Conservation (phyloP, 2,888 invertebrate species). For the Crocallis elinguaria region DNA sequence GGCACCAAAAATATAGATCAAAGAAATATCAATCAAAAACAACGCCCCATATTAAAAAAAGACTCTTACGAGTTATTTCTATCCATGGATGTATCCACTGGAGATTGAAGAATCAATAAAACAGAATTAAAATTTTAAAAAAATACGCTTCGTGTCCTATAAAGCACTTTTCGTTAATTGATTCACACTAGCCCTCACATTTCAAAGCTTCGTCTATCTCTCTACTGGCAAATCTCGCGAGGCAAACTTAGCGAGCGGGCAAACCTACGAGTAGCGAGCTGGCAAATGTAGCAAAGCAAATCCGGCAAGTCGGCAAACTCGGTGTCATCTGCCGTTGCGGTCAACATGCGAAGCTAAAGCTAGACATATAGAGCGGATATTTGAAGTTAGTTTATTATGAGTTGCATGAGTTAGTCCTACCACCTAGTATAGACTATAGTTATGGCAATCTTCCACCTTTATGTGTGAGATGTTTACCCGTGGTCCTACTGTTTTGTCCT, state of each 20-base stretch:
- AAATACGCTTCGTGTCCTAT: neutral
- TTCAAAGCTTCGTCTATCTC: constrained; percentile 1
- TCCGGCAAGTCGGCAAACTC: neutral
- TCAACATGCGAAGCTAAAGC: neutral
- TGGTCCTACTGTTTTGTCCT: too few species aligned
- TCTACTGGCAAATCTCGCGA: constrained; percentile 2
- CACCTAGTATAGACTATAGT: too few species aligned
- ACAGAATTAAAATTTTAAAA: neutral
- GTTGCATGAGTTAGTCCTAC: too few species aligned
- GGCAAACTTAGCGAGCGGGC: constrained; percentile 3
- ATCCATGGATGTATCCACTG: neutral
- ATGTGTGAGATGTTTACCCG: too few species aligned
- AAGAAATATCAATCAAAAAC: too few species aligned
- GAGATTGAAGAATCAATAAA: neutral
- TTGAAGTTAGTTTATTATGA: too few species aligned
- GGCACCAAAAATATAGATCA: too few species aligned
- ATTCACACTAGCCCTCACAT: neutral
- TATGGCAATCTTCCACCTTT: too few species aligned
- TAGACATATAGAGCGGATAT: too few species aligned
- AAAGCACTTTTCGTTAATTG: neutral
- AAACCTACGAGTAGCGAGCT: neutral
- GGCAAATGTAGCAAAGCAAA: neutral
- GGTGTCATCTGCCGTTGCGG: neutral
- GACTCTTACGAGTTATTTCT: too few species aligned
- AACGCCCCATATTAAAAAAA: too few species aligned